Percentiles rank a stretch among this genome's conserved stretches.
Evolutionary conservation across 1,140 invertebrate genomes (phyloP).

Genomic region (Antheraea mylitta): DNA sequence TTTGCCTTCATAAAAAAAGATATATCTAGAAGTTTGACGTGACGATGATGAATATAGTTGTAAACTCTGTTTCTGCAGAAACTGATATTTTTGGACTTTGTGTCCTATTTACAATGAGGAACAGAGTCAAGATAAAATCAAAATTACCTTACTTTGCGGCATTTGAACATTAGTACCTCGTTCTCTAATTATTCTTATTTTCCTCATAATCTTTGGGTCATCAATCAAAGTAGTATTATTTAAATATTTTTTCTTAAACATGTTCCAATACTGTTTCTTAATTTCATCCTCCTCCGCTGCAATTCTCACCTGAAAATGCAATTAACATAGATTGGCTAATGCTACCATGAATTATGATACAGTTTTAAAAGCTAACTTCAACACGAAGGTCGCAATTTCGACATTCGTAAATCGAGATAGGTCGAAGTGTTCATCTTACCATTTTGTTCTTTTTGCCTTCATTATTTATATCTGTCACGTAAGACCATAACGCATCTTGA

Average conservation of each 20-base stretch:
- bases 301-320: slow-evolving; percentile 50
- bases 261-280: slow-evolving; percentile 67
- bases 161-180: slow-evolving; percentile 66
- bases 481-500: slow-evolving; percentile 63
- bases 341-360: slow-evolving; percentile 2
- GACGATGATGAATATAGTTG: no score
- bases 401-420: slow-evolving; percentile 7
- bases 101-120: no score
- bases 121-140: slow-evolving; percentile 6
- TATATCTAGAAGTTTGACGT: no score
- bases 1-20: no score
- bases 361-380: slow-evolving; percentile 4
- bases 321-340: slow-evolving; percentile 10
- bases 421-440: slow-evolving; percentile 37
- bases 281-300: slow-evolving; percentile 70
- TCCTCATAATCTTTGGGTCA: slow-evolving; percentile 52
- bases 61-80: slow-evolving; percentile 49
- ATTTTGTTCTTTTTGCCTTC: slow-evolving; percentile 67
- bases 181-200: slow-evolving; percentile 62
- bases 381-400: neutral
- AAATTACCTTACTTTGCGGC: slow-evolving; percentile 63
- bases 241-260: slow-evolving; percentile 65
- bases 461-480: slow-evolving; percentile 61
- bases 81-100: neutral
- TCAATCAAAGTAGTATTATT: slow-evolving; percentile 31